Base-by-base conservation (phyloP, 2,113 vertebrate genomes). In the Nymphicus hollandicus region DNA sequence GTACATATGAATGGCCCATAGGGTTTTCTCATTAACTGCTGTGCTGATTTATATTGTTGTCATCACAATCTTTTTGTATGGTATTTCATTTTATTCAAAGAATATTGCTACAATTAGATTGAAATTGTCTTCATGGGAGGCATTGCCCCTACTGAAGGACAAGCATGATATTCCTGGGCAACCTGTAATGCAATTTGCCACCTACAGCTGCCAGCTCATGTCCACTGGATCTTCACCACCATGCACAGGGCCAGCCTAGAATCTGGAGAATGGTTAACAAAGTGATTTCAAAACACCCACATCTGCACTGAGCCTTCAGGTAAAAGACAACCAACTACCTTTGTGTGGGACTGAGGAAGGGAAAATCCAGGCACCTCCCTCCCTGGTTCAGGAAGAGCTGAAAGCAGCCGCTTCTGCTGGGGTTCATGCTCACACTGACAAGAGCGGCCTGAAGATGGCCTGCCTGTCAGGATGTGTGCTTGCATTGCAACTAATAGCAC, bases 31-130 rank as follows among this genome's bases (percentile, higher is more conserved):
- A 81, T 39, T 94, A 92, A 88, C 50, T 66, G 58, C 87, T 77
- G 49, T 46, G 47, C 43, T 88, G 81, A 89, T 94, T 89, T 86
- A 88, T 88, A 79, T 46, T 77, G 83, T 35, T 96, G 82, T 74
- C 79, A 86, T 81, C 8, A 12, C 33, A 91, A 70, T 66, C 28
- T 74, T 91, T 44, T 37, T 63, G n/a, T 49, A 73, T 74, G 27
- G 29, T 74, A 33, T 85, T 77, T 93, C 64, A 53, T 58, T 86
- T 55, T 55, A 50, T 68, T 50, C 39, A 50, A 63, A 90, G 37
- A 93, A 81, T 78, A 90, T 58, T 86, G 55, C 47, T 90, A 66
- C 49, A 80, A 58, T 90, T 91, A 71, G 47, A 55, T 17, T 79
- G 68, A 86, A 89, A 94, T 93, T 89, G 27, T 80, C 71, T 89